phyloP scores from a whole-genome alignment of 1,140 invertebrate species.

The Drosophila mayri region DNA sequence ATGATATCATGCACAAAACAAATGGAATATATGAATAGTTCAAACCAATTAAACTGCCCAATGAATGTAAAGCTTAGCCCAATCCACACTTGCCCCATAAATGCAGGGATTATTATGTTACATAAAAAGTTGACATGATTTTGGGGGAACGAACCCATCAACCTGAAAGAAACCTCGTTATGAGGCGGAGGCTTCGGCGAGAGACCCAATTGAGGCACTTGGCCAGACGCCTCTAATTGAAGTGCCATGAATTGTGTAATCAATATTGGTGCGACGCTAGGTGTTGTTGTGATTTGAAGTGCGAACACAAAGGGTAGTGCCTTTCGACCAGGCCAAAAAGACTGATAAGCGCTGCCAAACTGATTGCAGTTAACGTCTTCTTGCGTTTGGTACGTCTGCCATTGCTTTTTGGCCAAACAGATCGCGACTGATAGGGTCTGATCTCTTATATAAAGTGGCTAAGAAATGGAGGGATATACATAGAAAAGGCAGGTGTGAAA shows the following conservation, averaged over 20 bases:
- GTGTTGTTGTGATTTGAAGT: constrained; percentile 44
- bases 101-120: constrained; percentile 14
- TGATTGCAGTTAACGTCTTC: constrained; percentile 29
- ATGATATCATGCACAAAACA: constrained; percentile 8
- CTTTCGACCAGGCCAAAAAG: constrained; percentile 9
- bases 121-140: constrained; percentile 13
- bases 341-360: constrained; percentile 49
- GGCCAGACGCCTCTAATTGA: constrained; percentile 56
- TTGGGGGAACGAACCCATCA: constrained; percentile 15
- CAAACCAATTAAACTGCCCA: constrained; percentile 44
- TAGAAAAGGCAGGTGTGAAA: background rate
- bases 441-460: constrained; percentile 30
- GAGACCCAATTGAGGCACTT: constrained; percentile 28
- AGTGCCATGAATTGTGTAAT: constrained; percentile 60
- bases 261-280: constrained; percentile 36
- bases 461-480: background rate
- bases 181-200: constrained; percentile 6
- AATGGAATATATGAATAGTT: background rate
- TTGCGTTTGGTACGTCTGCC: constrained; percentile 16
- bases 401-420: constrained; percentile 7
- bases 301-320: constrained; percentile 22
- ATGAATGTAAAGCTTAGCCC: constrained; percentile 33
- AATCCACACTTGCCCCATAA: constrained; percentile 6
- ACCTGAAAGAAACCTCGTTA: constrained; percentile 34
- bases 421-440: constrained; percentile 6